phyloP scores from a whole-genome alignment of 2,113 vertebrate species.

The Macquaria ambigua region DNA sequence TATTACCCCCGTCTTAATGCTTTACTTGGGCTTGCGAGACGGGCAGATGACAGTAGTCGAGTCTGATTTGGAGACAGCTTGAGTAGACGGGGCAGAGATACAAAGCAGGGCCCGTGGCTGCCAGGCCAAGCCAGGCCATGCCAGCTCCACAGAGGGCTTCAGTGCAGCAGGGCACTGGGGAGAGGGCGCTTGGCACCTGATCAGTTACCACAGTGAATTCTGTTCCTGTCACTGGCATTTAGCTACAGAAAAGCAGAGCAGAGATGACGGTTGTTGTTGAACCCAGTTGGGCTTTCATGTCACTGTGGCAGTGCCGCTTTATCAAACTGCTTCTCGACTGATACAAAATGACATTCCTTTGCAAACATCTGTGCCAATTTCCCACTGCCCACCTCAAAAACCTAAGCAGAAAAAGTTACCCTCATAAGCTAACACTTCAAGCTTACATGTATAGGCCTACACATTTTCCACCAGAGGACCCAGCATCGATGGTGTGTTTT shows the following conservation, averaged over 20 bases:
- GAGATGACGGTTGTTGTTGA: slow-evolving; percentile 66
- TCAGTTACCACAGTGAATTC: slow-evolving; percentile 78
- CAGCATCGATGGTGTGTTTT: not conserved
- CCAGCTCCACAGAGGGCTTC: slow-evolving; percentile 65
- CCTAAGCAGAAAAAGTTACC: not conserved
- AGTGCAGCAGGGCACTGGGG: slow-evolving; percentile 63
- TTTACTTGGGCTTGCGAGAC: slow-evolving; percentile 20
- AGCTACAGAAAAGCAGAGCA: slow-evolving; percentile 66
- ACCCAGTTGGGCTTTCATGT: slow-evolving; percentile 67
- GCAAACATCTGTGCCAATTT: slow-evolving; percentile 53
- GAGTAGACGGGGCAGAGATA: slow-evolving; percentile 60
- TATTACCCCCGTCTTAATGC: slow-evolving; percentile 6
- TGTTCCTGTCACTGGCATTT: slow-evolving; percentile 76
- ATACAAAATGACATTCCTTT: slow-evolving; percentile 60
- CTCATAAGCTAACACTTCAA: not conserved
- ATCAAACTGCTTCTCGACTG: slow-evolving; percentile 49
- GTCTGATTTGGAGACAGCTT: slow-evolving; percentile 68
- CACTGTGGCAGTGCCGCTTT: slow-evolving; percentile 37
- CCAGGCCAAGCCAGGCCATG: slow-evolving; percentile 62
- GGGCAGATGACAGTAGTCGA: slow-evolving; percentile 41
- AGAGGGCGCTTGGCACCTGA: slow-evolving; percentile 74
- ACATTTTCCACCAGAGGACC: not conserved
- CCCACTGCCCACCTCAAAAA: slow-evolving; percentile 31
- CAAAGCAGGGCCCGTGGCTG: slow-evolving; percentile 61
- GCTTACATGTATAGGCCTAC: not conserved